Percentiles rank a stretch among this genome's conserved stretches.
phyloP scores from a whole-genome alignment of 53 echinoderm and acorn worm species.

The Patiria pectinifera region DNA sequence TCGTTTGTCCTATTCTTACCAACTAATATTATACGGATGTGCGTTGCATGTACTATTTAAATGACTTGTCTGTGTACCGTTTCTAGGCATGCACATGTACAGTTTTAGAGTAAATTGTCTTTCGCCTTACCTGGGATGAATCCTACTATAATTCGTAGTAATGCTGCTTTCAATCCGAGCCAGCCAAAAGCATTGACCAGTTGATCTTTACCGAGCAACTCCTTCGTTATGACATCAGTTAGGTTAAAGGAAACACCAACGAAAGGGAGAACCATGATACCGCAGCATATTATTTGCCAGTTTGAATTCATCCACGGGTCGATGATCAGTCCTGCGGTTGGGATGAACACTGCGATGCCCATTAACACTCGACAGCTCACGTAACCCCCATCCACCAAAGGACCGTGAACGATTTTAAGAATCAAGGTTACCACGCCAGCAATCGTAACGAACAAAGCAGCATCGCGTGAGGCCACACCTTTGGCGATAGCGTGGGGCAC shows the following conservation, averaged over 20 bases:
- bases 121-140: slow-evolving; percentile 7
- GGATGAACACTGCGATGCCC: background rate
- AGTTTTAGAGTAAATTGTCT: background rate
- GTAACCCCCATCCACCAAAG: background rate
- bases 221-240: slow-evolving; percentile 5
- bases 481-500: slow-evolving; percentile 7
- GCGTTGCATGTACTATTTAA: too few relatives aligned
- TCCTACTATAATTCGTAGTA: background rate
- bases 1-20: too few relatives aligned
- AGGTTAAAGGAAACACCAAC: background rate
- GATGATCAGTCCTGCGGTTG: background rate
- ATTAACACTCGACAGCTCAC: background rate
- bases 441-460: background rate
- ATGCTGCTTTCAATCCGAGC: slow-evolving; percentile 1
- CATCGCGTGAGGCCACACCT: slow-evolving; percentile 2
- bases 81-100: background rate
- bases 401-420: background rate
- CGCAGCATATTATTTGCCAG: background rate
- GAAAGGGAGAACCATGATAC: background rate
- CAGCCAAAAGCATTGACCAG: slow-evolving; percentile 29
- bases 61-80: too few relatives aligned
- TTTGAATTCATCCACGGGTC: slow-evolving; percentile 39
- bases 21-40: too few relatives aligned
- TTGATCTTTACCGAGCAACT: slow-evolving; percentile 15
- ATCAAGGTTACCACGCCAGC: background rate